A percentile compares a stretch with the other conserved stretches of the same genome.
Evolutionary conservation across 2,797 vertebrate species (phyloP).

Genomic region (Gymnothorax reevesii): DNA sequence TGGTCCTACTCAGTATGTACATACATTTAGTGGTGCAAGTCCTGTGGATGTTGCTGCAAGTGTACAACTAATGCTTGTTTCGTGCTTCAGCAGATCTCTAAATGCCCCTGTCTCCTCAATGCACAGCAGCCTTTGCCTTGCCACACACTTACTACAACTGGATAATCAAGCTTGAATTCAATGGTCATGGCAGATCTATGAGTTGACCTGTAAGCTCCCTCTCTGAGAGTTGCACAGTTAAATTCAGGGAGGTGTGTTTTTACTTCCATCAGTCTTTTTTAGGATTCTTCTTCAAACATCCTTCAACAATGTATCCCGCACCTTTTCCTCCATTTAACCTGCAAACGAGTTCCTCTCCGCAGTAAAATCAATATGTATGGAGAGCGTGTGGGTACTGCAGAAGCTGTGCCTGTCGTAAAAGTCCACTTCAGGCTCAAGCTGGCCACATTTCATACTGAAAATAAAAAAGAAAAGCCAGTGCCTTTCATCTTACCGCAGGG

Average conservation of each 20-base stretch:
- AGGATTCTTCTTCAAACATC: not conserved
- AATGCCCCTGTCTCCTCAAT: constrained; percentile 52
- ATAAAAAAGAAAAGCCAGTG: not conserved
- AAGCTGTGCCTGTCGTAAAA: not conserved
- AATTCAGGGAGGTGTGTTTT: constrained; percentile 1
- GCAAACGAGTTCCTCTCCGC: not conserved
- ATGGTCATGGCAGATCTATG: constrained; percentile 50
- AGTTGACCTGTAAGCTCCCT: constrained; percentile 45
- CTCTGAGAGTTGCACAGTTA: not conserved
- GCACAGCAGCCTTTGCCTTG: constrained; percentile 43
- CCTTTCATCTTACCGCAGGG: constrained; percentile 7
- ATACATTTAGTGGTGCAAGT: not conserved
- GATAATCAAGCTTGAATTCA: constrained; percentile 35
- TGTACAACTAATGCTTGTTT: constrained; percentile 60
- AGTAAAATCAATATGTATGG: constrained; percentile 3
- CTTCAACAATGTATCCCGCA: not conserved
- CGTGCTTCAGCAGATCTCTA: constrained; percentile 48
- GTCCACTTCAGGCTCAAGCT: not conserved
- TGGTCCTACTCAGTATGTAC: not conserved
- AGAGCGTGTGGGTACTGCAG: not conserved
- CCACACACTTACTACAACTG: constrained; percentile 40
- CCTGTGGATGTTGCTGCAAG: constrained; percentile 47
- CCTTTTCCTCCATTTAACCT: not conserved
- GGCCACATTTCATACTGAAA: constrained; percentile 6
- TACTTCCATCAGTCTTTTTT: not conserved